These are phyloP conservation scores for Peromyscus leucopus DNA, from an alignment of 2,113 vertebrate genomes.

Conservation along the genomic window DNA sequence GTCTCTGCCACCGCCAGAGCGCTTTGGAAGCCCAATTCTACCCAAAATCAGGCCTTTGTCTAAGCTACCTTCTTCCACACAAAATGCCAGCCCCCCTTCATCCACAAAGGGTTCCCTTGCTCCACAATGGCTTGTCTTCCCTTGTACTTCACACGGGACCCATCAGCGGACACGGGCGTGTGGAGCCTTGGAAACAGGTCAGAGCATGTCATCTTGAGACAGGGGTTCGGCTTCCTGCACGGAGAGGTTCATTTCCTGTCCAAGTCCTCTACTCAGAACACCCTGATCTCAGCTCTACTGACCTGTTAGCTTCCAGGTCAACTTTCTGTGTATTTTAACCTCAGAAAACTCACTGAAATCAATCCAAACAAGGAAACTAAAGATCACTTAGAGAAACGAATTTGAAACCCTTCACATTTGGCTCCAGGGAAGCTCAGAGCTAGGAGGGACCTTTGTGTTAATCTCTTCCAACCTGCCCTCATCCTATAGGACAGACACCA, in stretches of 20 bases:
- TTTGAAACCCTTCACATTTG: neutral
- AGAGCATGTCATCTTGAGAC: neutral
- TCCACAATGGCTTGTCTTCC: neutral
- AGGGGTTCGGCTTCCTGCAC: neutral
- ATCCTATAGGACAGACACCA: neutral
- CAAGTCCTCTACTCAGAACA: neutral
- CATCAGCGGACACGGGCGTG: neutral
- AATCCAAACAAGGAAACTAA: neutral
- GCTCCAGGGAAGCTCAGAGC: neutral
- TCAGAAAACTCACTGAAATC: neutral
- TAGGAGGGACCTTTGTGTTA: neutral
- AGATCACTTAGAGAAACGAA: neutral
- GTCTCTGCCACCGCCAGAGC: neutral
- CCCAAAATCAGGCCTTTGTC: neutral
- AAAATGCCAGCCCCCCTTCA: too few relatives aligned
- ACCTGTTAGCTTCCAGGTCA: neutral
- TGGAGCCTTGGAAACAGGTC: neutral
- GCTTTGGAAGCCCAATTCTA: neutral
- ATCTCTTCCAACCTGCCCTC: neutral
- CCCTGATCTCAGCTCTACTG: constrained; percentile 7
- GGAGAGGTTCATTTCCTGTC: neutral
- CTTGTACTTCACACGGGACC: neutral
- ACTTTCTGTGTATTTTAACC: neutral
- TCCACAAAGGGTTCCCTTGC: neutral
- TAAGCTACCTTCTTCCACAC: neutral